Evolutionary conservation across 2,113 vertebrate genomes (phyloP).

Genomic region (Pavo muticus): DNA sequence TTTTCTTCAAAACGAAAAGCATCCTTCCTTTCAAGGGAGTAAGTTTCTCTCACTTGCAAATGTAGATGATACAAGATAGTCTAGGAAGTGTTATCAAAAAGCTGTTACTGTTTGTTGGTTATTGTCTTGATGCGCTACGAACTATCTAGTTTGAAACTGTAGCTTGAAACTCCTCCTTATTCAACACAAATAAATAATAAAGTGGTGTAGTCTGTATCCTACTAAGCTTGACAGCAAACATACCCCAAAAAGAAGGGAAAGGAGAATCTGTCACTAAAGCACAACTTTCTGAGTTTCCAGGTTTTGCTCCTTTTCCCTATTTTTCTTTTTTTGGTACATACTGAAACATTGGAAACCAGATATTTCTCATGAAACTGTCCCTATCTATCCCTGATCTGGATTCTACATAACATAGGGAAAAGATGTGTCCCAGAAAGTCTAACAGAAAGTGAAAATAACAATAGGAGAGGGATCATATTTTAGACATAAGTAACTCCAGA

Average conservation of each 20-base stretch:
- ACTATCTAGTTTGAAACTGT: background rate
- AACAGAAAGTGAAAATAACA: background rate
- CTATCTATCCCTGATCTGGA: background rate
- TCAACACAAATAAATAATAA: background rate
- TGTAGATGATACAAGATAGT: background rate
- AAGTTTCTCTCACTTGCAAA: background rate
- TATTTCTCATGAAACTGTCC: background rate
- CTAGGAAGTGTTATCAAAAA: background rate
- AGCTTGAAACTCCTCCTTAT: fast-evolving
- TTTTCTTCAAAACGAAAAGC: background rate
- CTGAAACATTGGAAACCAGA: background rate
- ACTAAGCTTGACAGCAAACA: background rate
- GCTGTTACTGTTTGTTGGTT: background rate
- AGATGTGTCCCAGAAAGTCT: background rate
- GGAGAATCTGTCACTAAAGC: background rate
- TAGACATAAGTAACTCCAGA: background rate
- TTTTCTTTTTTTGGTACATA: background rate
- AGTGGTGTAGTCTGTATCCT: background rate
- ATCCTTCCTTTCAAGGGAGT: background rate
- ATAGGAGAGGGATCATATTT: background rate
- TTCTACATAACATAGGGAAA: background rate
- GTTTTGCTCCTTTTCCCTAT: background rate
- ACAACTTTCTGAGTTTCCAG: background rate
- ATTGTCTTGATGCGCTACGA: background rate
- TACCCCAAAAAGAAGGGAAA: background rate